Evolutionary conservation across 1,140 invertebrate genomes (phyloP), one percentile per base, ranked within the genome.

Genomic region (Pogonus chalceus): DNA sequence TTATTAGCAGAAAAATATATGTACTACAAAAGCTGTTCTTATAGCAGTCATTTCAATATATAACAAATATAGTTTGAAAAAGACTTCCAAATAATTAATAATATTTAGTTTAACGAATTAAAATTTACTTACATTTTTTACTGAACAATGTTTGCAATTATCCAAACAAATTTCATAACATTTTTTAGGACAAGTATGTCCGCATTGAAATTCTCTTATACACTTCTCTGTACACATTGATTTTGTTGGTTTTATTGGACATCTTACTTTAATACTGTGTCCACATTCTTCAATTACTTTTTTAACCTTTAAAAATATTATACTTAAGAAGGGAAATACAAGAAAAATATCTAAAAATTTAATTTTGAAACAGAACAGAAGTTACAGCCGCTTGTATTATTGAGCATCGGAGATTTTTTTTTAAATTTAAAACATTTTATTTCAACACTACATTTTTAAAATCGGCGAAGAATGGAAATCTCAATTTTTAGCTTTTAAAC

Each of bases 151-250:
- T n/a, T n/a, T 31, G 14, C 26, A 31, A 31, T 31, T 31, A 4
- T 43, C 37, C 18, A 18, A 4, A 16, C 37, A 43, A 7, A 16
- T 7, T 43, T 43, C 37, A 18, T 18, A 12, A 18, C 37, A 43
- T 43, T 43, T 43, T 0, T 50, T 48, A 2, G 2, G 47, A 59
- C 72, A 75, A 0, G 9, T 20, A 55, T 75, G 72, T 0, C 70
- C 70, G 59, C 73, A 74, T 2, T 46, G 0, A 4, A 12, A 12
- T 12, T 18, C 3, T 16, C 7, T 4, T 7, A 16, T 7, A 43
- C 37, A 43, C 4, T 43, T 9, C 4, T 43, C 18, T 18, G 7
- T 9, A 16, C 37, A 43, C 4, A 12, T 12, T 43, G 7, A 4
- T 18, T 16, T 7, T 10, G 7, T 16, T 4, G 37, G 37, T 43